Base-by-base conservation (phyloP, 2,113 vertebrate species). In the Fregetta grallaria region DNA sequence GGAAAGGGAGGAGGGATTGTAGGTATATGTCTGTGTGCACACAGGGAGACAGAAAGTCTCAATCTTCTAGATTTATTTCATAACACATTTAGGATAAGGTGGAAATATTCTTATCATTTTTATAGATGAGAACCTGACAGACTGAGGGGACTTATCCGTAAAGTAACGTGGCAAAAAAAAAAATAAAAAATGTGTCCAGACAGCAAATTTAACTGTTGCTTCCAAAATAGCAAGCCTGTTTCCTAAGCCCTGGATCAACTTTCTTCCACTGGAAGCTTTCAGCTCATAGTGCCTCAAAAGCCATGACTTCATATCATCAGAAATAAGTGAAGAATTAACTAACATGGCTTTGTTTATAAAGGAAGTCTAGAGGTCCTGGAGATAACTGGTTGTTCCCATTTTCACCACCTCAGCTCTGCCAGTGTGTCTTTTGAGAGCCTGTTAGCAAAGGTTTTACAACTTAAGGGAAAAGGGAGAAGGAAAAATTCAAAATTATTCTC, bases 101-200 rank as follows among this genome's bases (percentile, higher is more conserved):
- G 30, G 38, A 94, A 95, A 96, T 92, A 92, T 68, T 88, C 67
- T 83, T 90, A 93, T 83, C 68, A 30, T 52, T 88, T 96, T 75
- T 93, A 90, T 53, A 85, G 90, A 94, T 79, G 78, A 86, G 42
- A 92, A 88, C 47, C 59, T 90, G 90, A 74, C 93, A 91, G 67
- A 50, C 75, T 70, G 75, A 88, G 50, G 44, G 32, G 45, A 73
- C 63, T 88, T 92, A 95, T 80, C 83, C 11, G 1, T 77, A 66
- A 88, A 84, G 76, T 38, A 83, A 58, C 55, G 65, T 4, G 86
- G 79, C 63, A 86, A 38, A 38, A 38, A 38, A 38, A 67, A 86
- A 38, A 38, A 38, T 9, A 67, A 86, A 89, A 92, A 76, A 85
- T 85, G 42, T 70, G 38, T 44, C 53, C 78, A 66, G 72, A 72